A percentile compares a stretch with the other conserved stretches of the same genome.
Conservation (phyloP, 2,113 vertebrate genomes). For the Hymenochirus boettgeri region DNA sequence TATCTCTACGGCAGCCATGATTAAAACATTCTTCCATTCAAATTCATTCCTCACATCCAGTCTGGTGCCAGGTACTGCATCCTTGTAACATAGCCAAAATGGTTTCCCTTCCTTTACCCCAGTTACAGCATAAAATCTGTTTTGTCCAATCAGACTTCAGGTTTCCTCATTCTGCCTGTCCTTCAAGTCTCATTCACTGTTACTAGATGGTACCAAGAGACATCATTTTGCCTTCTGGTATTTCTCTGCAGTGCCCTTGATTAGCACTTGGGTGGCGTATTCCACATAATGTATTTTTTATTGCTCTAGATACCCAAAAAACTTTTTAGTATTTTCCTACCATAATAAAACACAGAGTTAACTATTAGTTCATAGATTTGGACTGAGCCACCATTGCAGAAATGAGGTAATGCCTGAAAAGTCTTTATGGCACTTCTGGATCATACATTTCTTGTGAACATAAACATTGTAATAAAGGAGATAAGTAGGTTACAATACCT, state of each 20-base stretch:
- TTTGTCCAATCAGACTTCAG: not conserved
- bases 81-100: slow-evolving; percentile 9
- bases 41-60: slow-evolving; percentile 24
- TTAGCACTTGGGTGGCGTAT: not conserved
- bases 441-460: no score
- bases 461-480: no score
- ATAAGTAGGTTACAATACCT: no score
- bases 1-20: slow-evolving; percentile 53
- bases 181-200: not conserved
- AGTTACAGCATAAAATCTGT: not conserved
- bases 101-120: slow-evolving; percentile 8
- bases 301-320: not conserved
- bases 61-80: slow-evolving; percentile 17
- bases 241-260: not conserved
- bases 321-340: not conserved
- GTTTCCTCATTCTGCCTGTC: not conserved
- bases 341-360: not conserved
- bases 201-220: not conserved
- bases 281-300: not conserved
- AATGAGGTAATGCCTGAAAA: no score
- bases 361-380: not conserved
- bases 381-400: not conserved
- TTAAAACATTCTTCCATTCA: slow-evolving; percentile 46
- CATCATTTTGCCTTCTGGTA: not conserved
- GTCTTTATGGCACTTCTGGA: no score